These are phyloP conservation scores for Agrochola macilenta DNA, from an alignment of 2,888 invertebrate species.

Conservation along the genomic window DNA sequence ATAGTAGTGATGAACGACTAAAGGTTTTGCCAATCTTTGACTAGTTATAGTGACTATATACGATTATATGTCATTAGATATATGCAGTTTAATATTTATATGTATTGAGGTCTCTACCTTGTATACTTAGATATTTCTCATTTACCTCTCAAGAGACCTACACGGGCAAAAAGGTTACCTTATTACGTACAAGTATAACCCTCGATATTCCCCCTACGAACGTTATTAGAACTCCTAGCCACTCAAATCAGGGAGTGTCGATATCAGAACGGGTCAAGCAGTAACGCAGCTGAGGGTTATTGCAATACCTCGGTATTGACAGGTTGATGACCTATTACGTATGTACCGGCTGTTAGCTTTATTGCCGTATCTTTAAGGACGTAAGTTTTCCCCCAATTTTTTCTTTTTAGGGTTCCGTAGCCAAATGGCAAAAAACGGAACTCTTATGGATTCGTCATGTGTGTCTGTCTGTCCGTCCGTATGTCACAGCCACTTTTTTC, in stretches of 20 bases:
- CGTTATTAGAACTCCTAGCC: conserved; percentile 40
- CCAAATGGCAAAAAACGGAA: too few relatives aligned
- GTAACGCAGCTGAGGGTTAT: conserved; percentile 49
- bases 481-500: too few relatives aligned
- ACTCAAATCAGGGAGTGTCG: conserved; percentile 53
- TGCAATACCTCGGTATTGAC: conserved; percentile 45
- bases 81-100: not conserved
- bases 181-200: conserved; percentile 21
- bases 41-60: too few relatives aligned
- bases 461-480: too few relatives aligned
- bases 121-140: not conserved
- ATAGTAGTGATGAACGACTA: too few relatives aligned
- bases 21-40: not conserved
- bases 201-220: conserved; percentile 15
- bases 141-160: not conserved
- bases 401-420: too few relatives aligned
- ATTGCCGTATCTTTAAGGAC: not conserved
- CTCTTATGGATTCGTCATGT: too few relatives aligned
- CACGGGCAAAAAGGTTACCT: conserved; percentile 6
- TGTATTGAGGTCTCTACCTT: not conserved
- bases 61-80: not conserved
- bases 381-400: too few relatives aligned
- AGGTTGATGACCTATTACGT: conserved; percentile 30
- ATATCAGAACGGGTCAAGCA: conserved; percentile 58
- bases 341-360: not conserved